phyloP scores from a whole-genome alignment of 1,140 invertebrate genomes.

The Rhizoglyphus robini region DNA sequence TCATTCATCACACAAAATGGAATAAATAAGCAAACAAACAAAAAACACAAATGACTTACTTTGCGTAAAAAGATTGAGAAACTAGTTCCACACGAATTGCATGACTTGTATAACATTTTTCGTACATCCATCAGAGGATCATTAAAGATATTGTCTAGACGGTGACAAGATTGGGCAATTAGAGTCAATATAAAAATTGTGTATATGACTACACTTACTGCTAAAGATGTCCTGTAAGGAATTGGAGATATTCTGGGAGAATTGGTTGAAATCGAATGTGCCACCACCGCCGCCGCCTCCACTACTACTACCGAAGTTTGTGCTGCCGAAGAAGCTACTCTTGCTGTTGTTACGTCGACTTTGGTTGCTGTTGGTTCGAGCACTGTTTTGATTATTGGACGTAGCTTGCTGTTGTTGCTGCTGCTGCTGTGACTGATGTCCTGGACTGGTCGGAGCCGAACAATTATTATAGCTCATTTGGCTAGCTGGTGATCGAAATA shows the following conservation, averaged over 20 bases:
- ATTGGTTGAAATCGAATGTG: neutral
- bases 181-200: neutral
- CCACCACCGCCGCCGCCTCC: neutral
- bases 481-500: neutral
- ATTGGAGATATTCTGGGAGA: conserved; percentile 1
- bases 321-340: neutral
- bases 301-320: neutral
- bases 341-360: neutral
- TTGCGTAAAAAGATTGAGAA: neutral
- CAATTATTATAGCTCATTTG: conserved; percentile 1
- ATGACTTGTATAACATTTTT: neutral
- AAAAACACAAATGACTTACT: neutral
- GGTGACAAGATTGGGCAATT: neutral
- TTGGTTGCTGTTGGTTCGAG: neutral
- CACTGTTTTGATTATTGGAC: neutral
- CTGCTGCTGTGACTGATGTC: neutral
- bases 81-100: neutral
- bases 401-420: neutral
- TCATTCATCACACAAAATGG: too few relatives aligned
- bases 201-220: too few relatives aligned
- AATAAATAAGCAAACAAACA: neutral
- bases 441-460: neutral
- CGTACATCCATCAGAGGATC: conserved; percentile 2
- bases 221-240: conserved; percentile 1
- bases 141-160: neutral